Percentiles rank a stretch among this genome's conserved stretches.
These are phyloP conservation scores for Chrysomela aeneicollis DNA, from an alignment of 2,888 invertebrate species.

Conservation along the genomic window DNA sequence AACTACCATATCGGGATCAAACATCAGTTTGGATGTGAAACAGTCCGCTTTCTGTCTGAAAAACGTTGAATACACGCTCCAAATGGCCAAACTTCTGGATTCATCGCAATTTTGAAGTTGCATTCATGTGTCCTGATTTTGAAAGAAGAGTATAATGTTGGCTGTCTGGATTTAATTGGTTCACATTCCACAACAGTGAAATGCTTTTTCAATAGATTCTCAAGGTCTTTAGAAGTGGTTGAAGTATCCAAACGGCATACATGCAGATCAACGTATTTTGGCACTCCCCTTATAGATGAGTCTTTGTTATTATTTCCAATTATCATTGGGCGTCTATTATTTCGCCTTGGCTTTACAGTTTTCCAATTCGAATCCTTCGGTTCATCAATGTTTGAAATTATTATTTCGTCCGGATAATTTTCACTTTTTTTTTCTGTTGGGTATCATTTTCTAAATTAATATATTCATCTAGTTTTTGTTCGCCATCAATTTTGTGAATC, in stretches of 20 bases:
- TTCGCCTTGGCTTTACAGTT: constrained; percentile 4
- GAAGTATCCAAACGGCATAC: constrained; percentile 15
- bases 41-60: constrained; percentile 6
- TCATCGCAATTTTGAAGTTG: constrained; percentile 19
- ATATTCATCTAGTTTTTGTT: neutral
- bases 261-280: constrained; percentile 19
- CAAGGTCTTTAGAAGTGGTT: constrained; percentile 15
- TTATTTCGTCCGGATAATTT: neutral
- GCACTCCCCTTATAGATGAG: constrained; percentile 9
- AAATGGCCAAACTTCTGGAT: constrained; percentile 17
- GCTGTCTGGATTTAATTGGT: constrained; percentile 15
- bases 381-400: neutral
- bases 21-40: constrained; percentile 16
- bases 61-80: constrained; percentile 12
- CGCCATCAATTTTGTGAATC: neutral
- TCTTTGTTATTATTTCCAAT: constrained; percentile 20
- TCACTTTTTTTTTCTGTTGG: neutral
- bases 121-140: constrained; percentile 9
- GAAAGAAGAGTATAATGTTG: constrained; percentile 18
- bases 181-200: constrained; percentile 16
- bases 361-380: constrained; percentile 6
- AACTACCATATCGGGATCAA: constrained; percentile 18
- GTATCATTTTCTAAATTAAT: neutral
- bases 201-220: constrained; percentile 15
- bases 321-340: constrained; percentile 10